These are phyloP conservation scores for Pluvialis apricaria DNA, from an alignment of 2,113 vertebrate species.

Conservation along the genomic window DNA sequence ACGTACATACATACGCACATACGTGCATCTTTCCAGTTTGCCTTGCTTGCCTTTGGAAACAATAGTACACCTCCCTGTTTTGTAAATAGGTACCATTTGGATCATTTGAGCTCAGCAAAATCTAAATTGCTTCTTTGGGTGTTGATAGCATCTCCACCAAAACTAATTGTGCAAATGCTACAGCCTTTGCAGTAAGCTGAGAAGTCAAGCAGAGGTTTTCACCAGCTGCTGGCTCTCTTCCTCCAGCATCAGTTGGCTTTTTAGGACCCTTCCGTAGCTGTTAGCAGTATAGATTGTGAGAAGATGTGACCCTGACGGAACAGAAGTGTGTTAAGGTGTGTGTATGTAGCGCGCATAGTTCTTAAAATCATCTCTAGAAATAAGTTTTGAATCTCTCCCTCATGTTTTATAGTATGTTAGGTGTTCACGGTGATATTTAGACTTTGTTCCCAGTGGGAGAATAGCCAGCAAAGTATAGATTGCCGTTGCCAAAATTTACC, in stretches of 20 bases:
- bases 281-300: not conserved
- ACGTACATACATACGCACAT: rapidly evolving
- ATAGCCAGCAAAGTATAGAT: not conserved
- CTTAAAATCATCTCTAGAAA: not conserved
- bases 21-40: not conserved
- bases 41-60: not conserved
- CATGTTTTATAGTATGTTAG: rapidly evolving
- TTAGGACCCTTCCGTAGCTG: not conserved
- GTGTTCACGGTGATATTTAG: not conserved
- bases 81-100: not conserved
- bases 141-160: not conserved
- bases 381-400: not conserved
- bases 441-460: not conserved
- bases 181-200: not conserved
- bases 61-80: not conserved
- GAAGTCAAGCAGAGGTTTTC: not conserved
- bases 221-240: not conserved
- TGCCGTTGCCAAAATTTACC: not conserved
- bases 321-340: not conserved
- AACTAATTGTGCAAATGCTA: not conserved
- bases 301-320: not conserved
- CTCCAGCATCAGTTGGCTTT: not conserved
- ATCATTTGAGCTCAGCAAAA: not conserved
- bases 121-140: not conserved
- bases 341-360: rapidly evolving